Evolutionary conservation across 2,113 vertebrate species (phyloP).

Genomic region (Sclerurus mexicanus): DNA sequence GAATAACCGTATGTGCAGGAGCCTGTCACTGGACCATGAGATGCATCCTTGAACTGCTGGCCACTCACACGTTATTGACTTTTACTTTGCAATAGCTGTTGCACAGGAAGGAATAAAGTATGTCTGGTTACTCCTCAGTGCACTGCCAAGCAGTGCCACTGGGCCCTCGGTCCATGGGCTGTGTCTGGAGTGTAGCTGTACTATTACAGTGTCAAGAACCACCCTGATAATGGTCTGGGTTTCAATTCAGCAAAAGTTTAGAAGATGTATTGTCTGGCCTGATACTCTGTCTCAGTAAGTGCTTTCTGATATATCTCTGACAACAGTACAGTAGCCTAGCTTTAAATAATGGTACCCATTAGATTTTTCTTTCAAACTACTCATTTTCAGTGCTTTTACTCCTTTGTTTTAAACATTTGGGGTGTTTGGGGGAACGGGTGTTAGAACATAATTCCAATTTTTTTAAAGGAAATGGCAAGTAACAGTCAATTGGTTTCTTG

Average conservation of each 20-base stretch:
- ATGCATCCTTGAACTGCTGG: not conserved
- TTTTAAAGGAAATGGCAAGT: not conserved
- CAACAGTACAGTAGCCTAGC: not conserved
- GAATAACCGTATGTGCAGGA: not conserved
- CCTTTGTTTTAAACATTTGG: not conserved
- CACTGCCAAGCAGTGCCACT: accelerated
- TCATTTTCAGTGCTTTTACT: not conserved
- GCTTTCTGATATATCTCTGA: not conserved
- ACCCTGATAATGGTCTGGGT: not conserved
- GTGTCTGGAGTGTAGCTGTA: not conserved
- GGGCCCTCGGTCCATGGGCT: accelerated
- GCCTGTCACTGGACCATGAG: not conserved
- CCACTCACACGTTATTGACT: not conserved
- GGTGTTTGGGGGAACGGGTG: too few relatives aligned
- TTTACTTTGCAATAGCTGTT: not conserved
- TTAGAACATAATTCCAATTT: accelerated
- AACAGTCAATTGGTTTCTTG: not conserved
- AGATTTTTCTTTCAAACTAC: not conserved
- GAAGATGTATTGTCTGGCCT: not conserved
- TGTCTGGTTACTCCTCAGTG: not conserved
- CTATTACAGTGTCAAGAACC: accelerated
- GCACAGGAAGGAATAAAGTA: not conserved
- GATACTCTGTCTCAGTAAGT: not conserved
- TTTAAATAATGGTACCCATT: not conserved
- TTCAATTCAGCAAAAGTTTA: not conserved